Base-by-base conservation (phyloP, 2,113 vertebrate genomes). In the Orthonyx spaldingii region DNA sequence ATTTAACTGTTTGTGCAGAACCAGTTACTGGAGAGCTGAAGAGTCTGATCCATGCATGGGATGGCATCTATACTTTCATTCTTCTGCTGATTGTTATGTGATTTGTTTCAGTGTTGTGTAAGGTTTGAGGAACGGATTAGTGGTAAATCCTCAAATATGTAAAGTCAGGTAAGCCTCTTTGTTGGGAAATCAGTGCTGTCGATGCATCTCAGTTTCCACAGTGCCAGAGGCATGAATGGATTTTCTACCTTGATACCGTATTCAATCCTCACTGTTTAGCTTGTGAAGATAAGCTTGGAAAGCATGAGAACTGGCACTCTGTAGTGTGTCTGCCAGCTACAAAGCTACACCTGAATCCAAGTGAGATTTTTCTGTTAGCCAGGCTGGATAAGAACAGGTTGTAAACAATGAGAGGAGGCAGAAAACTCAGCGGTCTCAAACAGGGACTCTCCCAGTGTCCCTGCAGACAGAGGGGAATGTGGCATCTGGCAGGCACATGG, bases 381-480 rank as follows among this genome's bases (percentile, higher is more conserved):
- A 53, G 11, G 32, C 49, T 75, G 18, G 65, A 35, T n/a, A 78
- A 44, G 30, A 87, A 3, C 35, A 1, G 5, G 8, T 21, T 89
- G 21, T 47, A 50, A 77, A 63, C 15, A 55, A 37, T 21, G 4
- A 33, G 23, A 69, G 90, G 91, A 97, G 97, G 96, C 80, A 72
- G 97, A 97, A 97, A 97, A 92, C 88, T 30, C 52, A 32, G n/a
- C 16, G 96, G 97, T 97, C 97, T 97, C 94, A 96, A 94, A 72
- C 15, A 66, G 46, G 76, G 86, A 97, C 95, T 97, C 94, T 97
- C 79, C 27, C 90, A 50, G 89, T 96, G 98, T 95, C 87, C 85
- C 87, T 68, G 79, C 60, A 19, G 71, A 49, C 9, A 39, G 93
- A 95, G 89, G 97, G 94, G 97, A 97, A 14, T 0, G 2, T 71